Base-by-base conservation (phyloP, 1,140 invertebrate species). In the Dufourea novaeangliae region DNA sequence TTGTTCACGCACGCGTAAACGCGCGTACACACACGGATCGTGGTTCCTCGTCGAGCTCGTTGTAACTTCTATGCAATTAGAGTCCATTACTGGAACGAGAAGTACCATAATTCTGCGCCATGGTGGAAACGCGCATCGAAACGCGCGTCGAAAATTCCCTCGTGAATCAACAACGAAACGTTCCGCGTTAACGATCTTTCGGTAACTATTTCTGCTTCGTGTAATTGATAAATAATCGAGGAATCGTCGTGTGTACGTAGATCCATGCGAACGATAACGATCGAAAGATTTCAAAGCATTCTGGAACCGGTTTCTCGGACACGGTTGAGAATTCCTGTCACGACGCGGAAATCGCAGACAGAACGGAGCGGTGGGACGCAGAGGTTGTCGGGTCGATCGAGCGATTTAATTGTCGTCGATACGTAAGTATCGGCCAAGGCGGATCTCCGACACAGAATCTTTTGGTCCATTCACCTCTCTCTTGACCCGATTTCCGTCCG, bases 391-490 rank as follows among this genome's bases (percentile, higher is more conserved):
- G 27, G 5, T 62, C 46, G 59, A 46, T 63, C 44, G 39, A 37
- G 39, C 61, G 59, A 50, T 52, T 77, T 29, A 78, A 77, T 54
- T 66, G 81, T 85, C 79, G 75, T 63, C 57, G 76, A 70, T 68
- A 59, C 71, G 68, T 14, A 27, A 56, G 54, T 76, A 72, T 67
- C 68, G 54, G 20, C n/a, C 10, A 17, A 78, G 46, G 64, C 66
- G 79, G 82, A 76, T 69, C 79, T 84, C 57, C 50, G 73, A 71
- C 72, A 64, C 72, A 81, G 86, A 86, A 88, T 87, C 86, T 76
- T 87, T 82, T 78, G 85, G 86, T 87, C 86, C 87, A 74, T 88
- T 88, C 86, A 85, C 86, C 87, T 87, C 82, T 87, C 79, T 86
- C 86, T 83, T 82, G 87, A 86, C 87, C 84, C 86, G 83, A 78